Evolutionary conservation across 2,797 vertebrate species (phyloP), one percentile per base, ranked within the genome.

Genomic region (Parambassis ranga): DNA sequence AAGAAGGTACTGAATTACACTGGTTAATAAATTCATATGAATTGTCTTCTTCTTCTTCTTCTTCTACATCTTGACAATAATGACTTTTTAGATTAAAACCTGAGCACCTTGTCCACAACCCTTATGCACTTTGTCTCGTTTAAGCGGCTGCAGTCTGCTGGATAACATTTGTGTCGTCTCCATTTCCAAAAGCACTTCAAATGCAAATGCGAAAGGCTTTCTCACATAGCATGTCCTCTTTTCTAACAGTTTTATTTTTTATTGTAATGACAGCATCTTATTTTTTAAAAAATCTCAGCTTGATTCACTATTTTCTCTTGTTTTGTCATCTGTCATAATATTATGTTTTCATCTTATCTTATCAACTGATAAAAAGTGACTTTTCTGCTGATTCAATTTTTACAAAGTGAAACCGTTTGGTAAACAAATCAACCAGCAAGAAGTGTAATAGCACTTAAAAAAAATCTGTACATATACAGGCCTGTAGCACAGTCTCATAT

Each of bases 131-230:
- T n/a, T 41, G 39, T 63, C 61, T 42, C 47, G 49, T 51, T 52
- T 63, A 69, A 69, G 62, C 60, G 49, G 35, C 60, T 71, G 30
- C 69, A 28, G 23, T 50, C 52, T 22, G 26, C 23, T 16, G 39
- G 42, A 26, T 30, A 10, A 44, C 31, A 31, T 53, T 16, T 49
- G 65, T 56, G 5, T 46, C 56, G 4, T 66, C 68, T 61, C 10
- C 28, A 32, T 63, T 71, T 68, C 59, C 44, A 39, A 19, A 71
- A 61, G 43, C 53, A 65, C 63, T 63, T 83, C 67, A 75, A 68
- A 75, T 6, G 4, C 36, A 52, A 65, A 67, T 74, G 76, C 50
- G 64, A 55, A 73, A 42, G 26, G 14, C 49, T 67, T 28, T 36
- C 22, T 51, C 38, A 9, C 32, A 0, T 10, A 18, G 49, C 14